Conservation (phyloP, 2,113 vertebrate species). For the Bambusicola thoracicus region DNA sequence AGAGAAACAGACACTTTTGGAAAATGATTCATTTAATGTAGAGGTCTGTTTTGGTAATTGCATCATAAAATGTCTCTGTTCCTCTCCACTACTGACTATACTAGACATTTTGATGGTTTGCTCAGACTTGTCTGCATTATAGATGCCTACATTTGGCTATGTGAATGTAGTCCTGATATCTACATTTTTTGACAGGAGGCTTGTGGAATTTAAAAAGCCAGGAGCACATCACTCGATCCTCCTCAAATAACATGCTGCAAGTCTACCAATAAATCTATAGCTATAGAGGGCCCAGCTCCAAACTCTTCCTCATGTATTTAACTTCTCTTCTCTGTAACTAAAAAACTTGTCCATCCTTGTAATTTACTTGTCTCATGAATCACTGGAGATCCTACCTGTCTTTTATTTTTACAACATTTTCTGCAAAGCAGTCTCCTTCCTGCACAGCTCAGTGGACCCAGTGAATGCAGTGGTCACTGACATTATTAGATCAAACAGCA, state of each 20-base stretch:
- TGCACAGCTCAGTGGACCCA: not conserved
- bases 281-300: not conserved
- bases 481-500: not conserved
- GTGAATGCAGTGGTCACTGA: not conserved
- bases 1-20: not conserved
- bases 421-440: not conserved
- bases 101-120: not conserved
- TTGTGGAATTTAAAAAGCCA: constrained; percentile 12
- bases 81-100: not conserved
- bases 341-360: not conserved
- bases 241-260: not conserved
- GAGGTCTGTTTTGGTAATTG: not conserved
- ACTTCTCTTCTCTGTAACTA: not conserved
- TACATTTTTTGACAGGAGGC: not conserved
- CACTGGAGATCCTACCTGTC: not conserved
- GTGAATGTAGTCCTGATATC: not conserved
- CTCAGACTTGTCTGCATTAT: not conserved
- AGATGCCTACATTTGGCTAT: not conserved
- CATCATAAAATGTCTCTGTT: not conserved
- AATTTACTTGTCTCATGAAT: not conserved
- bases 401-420: not conserved
- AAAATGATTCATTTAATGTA: not conserved
- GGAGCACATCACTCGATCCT: not conserved
- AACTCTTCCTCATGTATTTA: not conserved
- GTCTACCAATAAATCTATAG: not conserved